These are phyloP conservation scores for Intellagama lesueurii DNA, from an alignment of 2,797 vertebrate genomes.

Conservation along the genomic window DNA sequence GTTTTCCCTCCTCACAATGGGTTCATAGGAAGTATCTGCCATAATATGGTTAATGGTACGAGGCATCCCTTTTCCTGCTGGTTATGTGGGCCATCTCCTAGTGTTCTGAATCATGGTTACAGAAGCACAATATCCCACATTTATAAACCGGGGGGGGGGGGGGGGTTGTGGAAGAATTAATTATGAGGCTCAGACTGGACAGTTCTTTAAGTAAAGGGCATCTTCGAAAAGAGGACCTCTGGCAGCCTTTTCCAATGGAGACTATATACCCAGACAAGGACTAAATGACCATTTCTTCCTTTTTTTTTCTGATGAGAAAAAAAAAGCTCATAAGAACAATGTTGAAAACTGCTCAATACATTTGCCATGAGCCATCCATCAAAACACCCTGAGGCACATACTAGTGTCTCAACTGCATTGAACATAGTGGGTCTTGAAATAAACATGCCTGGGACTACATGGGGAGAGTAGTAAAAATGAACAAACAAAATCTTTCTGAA, in stretches of 20 bases:
- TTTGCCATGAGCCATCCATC: background rate
- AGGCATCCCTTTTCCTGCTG: too few relatives aligned
- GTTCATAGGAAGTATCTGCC: background rate
- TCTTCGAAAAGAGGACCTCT: too few relatives aligned
- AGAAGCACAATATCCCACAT: too few relatives aligned
- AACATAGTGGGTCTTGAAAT: background rate
- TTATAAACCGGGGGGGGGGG: too few relatives aligned
- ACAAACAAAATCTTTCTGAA: too few relatives aligned
- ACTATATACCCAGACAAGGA: too few relatives aligned
- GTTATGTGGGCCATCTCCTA: too few relatives aligned
- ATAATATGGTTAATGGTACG: background rate
- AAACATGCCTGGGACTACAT: background rate
- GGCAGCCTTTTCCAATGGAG: too few relatives aligned
- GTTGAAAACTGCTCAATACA: background rate
- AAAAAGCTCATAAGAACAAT: background rate
- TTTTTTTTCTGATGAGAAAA: background rate
- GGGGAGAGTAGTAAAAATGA: background rate
- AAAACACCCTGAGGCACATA: background rate
- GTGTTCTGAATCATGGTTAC: too few relatives aligned
- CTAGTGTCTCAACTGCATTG: background rate
- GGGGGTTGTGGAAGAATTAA: too few relatives aligned
- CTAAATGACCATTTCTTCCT: background rate
- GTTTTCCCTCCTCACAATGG: background rate
- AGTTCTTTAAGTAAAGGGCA: too few relatives aligned
- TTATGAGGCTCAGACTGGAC: too few relatives aligned